Percentiles rank a stretch among this genome's conserved stretches.
phyloP scores from a whole-genome alignment of 2,888 invertebrate species.

The Cataglyphis rosenhaueri region DNA sequence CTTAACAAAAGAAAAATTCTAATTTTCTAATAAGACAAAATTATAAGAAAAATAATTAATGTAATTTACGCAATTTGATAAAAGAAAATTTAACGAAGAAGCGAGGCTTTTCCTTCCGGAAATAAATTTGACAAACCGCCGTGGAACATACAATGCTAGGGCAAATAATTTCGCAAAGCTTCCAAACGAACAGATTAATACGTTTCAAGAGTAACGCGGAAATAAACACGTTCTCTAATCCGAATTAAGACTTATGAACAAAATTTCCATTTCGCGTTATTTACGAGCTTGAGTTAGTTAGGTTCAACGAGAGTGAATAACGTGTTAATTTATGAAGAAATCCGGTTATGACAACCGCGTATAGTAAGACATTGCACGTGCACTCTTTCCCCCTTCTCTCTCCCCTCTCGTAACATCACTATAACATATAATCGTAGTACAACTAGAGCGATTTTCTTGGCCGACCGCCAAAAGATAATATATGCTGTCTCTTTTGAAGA shows the following conservation, averaged over 20 bases:
- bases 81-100: not conserved
- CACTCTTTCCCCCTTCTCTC: not conserved
- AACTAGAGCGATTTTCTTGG: slow-evolving; percentile 74
- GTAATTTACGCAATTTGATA: not conserved
- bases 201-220: slow-evolving; percentile 8
- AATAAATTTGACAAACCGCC: not conserved
- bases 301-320: slow-evolving; percentile 2
- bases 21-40: not conserved
- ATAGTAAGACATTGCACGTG: slow-evolving; percentile 31
- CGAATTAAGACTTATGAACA: slow-evolving; percentile 17
- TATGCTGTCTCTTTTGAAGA: slow-evolving; percentile 77
- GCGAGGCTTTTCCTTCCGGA: not conserved
- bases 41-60: not conserved
- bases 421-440: slow-evolving; percentile 56
- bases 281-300: slow-evolving; percentile 18
- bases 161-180: slow-evolving; percentile 11
- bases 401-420: slow-evolving; percentile 56
- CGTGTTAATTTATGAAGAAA: slow-evolving; percentile 39
- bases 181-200: not conserved
- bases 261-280: slow-evolving; percentile 16
- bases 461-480: slow-evolving; percentile 75
- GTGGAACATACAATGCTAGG: not conserved
- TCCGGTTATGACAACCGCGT: slow-evolving; percentile 13
- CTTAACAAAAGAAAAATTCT: not conserved
- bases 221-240: slow-evolving; percentile 33